phyloP scores from a whole-genome alignment of 1,140 invertebrate genomes.

The Streblospio benedicti region DNA sequence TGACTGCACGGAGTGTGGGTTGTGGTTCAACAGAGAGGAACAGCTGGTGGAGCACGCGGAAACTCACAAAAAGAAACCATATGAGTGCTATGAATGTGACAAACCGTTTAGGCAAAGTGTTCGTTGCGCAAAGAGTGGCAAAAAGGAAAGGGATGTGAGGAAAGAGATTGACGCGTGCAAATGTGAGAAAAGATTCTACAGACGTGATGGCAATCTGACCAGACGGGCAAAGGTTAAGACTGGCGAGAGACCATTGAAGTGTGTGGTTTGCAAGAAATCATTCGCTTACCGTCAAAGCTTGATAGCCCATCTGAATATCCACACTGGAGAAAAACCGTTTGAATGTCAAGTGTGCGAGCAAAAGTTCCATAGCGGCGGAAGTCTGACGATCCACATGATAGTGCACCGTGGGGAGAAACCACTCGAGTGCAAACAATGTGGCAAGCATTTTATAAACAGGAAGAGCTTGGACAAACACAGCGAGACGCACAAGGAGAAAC shows the following conservation, averaged over 20 bases:
- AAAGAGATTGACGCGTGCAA: no score
- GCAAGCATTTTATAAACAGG: constrained; percentile 66
- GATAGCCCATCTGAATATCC: constrained; percentile 26
- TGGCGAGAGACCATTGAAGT: constrained; percentile 43
- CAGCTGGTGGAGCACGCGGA: no score
- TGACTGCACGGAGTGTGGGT: no score
- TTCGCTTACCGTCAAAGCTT: constrained; percentile 41
- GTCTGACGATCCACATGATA: constrained; percentile 12
- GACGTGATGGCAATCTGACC: no score
- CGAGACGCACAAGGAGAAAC: constrained; percentile 87
- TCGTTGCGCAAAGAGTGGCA: no score
- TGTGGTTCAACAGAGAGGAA: no score
- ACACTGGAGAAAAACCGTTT: constrained; percentile 31
- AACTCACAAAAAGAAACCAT: no score
- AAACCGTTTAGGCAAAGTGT: no score
- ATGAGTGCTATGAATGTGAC: no score
- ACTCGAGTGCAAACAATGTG: constrained; percentile 72
- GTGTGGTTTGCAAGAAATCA: constrained; percentile 41
- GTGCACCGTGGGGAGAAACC: constrained; percentile 40
- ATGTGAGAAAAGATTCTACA: no score
- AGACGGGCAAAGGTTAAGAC: no score
- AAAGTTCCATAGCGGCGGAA: neutral
- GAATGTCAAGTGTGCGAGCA: constrained; percentile 22
- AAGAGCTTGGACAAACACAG: constrained; percentile 79
- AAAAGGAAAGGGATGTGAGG: no score